Evolutionary conservation across 1,140 invertebrate species (phyloP), one percentile per base, ranked within the genome.

Genomic region (Drosophila watanabei): DNA sequence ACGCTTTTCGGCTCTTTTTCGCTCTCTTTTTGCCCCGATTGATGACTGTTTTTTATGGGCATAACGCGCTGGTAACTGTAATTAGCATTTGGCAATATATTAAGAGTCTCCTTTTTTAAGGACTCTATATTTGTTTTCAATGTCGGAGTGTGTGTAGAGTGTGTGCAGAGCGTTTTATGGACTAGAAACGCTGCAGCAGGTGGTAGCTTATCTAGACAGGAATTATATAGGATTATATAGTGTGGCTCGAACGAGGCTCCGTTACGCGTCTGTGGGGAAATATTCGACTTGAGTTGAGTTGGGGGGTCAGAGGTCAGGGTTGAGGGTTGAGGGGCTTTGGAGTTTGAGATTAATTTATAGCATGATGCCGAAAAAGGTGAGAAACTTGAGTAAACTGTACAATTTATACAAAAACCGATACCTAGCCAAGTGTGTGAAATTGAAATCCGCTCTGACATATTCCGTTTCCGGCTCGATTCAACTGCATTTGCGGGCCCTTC

Each of bases 401-500:
- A 93, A 92, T 92, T 93, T 93, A 93, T 93, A 93, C 92, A 93
- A 92, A 92, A 93, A 92, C 80, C 86, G 86, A 93, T 92, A 92
- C 81, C 91, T 84, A 85, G 92, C 86, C 92, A 93, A 89, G 84
- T 92, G 89, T 83, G 91, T 91, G 87, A 93, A 93, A 92, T 93
- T 93, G 87, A 92, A 93, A 92, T 93, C 92, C 88, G 92, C 79
- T 92, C 86, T 93, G 89, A 93, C 92, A 92, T 92, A 92, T 91
- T 93, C 92, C 89, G 92, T 91, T 93, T 92, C 91, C 91, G 92
- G 91, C 80, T 93, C 92, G 92, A 93, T 93, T 93, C 92, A 93
- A 93, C 92, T 93, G 93, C 96, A 96, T 92, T 95, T 94, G 90
- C 95, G 94, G 52, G 96, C 95, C 73, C 97, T 95, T 83, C 97